Conservation (phyloP, 2,797 vertebrate genomes). For the Gambelia wislizenii region DNA sequence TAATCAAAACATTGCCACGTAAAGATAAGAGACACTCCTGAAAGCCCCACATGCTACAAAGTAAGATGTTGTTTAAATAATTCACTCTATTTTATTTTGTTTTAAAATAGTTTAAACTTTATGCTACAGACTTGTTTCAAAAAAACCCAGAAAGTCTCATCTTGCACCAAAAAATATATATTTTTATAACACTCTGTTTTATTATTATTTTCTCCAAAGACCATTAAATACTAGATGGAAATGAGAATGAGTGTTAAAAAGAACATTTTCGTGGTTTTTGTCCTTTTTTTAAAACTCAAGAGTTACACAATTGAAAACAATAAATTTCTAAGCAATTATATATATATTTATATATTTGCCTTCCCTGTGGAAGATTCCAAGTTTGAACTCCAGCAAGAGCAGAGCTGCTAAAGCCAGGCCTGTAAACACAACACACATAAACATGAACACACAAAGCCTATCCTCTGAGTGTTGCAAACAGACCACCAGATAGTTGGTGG, state of each 20-base stretch:
- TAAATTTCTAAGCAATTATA: constrained; percentile 71
- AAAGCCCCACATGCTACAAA: constrained; percentile 53
- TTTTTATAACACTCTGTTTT: constrained; percentile 83
- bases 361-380: constrained; percentile 74
- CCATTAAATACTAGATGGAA: constrained; percentile 90
- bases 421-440: background rate
- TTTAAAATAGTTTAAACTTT: constrained; percentile 98
- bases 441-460: background rate
- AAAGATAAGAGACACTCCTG: constrained; percentile 28
- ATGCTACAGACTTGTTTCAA: constrained; percentile 96
- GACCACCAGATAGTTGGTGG: background rate
- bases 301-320: constrained; percentile 73
- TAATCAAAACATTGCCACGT: background rate
- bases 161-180: constrained; percentile 91
- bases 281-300: constrained; percentile 65
- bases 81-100: constrained; percentile 93
- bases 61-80: constrained; percentile 90
- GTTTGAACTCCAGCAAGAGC: constrained; percentile 72
- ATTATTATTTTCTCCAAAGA: constrained; percentile 79
- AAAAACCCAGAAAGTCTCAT: constrained; percentile 87
- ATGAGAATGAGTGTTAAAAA: constrained; percentile 75
- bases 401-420: constrained; percentile 62
- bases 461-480: background rate
- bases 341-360: constrained; percentile 53
- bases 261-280: constrained; percentile 54